Evolutionary conservation across 37 sponge, comb jelly and placozoan genomes (phyloP).

Genomic region (Halisarca cf. caerulea): DNA sequence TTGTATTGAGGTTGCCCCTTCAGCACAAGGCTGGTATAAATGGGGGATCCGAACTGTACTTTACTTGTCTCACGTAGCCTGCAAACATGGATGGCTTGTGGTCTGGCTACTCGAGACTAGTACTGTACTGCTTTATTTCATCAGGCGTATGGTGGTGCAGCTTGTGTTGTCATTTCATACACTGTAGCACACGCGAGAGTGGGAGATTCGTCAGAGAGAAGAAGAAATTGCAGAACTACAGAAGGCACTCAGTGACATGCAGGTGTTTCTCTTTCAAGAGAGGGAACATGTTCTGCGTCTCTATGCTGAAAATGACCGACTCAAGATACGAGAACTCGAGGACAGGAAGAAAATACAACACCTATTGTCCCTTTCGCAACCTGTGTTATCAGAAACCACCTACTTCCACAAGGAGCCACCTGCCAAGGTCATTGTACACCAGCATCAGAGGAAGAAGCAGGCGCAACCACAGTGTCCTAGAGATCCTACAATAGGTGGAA

Average conservation of each 20-base stretch:
- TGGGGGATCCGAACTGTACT: too few species aligned
- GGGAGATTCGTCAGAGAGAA: slow-evolving; percentile 91
- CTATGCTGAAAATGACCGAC: slow-evolving; percentile 95
- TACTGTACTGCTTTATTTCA: neutral
- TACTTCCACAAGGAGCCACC: slow-evolving; percentile 82
- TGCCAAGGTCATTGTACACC: slow-evolving; percentile 43
- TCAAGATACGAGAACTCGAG: slow-evolving; percentile 93
- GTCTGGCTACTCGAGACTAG: neutral
- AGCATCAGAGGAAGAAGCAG: slow-evolving; percentile 33
- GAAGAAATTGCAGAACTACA: slow-evolving; percentile 95
- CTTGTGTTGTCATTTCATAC: too few species aligned
- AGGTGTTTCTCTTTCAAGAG: slow-evolving; percentile 96
- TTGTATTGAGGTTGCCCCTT: too few species aligned
- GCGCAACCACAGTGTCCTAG: neutral
- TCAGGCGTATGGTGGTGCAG: too few species aligned
- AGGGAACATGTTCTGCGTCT: slow-evolving; percentile 94
- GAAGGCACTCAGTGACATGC: slow-evolving; percentile 99
- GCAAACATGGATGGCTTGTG: too few species aligned
- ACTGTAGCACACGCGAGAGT: slow-evolving; percentile 83
- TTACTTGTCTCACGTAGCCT: too few species aligned
- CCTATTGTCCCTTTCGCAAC: slow-evolving; percentile 82
- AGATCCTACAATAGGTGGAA: slow-evolving; percentile 14
- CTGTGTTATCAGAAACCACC: slow-evolving; percentile 56
- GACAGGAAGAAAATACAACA: slow-evolving; percentile 95
- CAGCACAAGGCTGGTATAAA: too few species aligned